Percentiles rank a stretch among this genome's conserved stretches.
Evolutionary conservation across 2,888 invertebrate species (phyloP).

Genomic region (Macaria liturata): DNA sequence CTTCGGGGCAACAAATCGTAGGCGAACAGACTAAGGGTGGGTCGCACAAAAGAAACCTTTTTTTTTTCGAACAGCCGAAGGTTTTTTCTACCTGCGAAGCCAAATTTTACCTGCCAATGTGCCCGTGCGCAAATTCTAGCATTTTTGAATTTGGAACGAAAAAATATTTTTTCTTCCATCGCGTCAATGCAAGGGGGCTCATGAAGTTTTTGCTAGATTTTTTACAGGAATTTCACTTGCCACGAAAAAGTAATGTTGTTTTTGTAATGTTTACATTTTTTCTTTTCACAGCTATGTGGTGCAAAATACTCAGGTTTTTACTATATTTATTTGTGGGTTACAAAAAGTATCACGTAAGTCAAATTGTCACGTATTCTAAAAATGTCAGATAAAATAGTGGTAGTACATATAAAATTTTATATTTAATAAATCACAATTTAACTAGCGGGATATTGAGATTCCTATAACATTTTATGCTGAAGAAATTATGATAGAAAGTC

Average conservation of each 20-base stretch:
- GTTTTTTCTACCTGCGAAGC: slow-evolving; percentile 82
- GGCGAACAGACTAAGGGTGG: slow-evolving; percentile 71
- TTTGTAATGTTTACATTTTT: slow-evolving; percentile 65
- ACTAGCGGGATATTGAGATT: no score
- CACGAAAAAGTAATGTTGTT: slow-evolving; percentile 55
- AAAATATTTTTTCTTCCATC: slow-evolving; percentile 49
- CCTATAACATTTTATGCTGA: no score
- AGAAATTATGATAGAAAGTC: no score
- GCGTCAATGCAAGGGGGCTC: slow-evolving; percentile 55
- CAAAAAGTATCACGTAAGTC: no score
- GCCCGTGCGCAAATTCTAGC: slow-evolving; percentile 72
- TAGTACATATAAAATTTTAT: no score
- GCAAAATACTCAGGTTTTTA: slow-evolving; percentile 4
- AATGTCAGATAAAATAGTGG: no score
- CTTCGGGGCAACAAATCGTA: slow-evolving; percentile 60
- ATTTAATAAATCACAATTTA: no score
- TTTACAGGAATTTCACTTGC: slow-evolving; percentile 75
- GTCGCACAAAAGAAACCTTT: slow-evolving; percentile 76
- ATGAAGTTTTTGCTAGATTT: slow-evolving; percentile 61
- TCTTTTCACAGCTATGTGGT: slow-evolving; percentile 30
- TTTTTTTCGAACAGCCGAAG: slow-evolving; percentile 65
- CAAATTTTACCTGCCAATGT: slow-evolving; percentile 67
- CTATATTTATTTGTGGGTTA: no score
- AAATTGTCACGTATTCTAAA: no score
- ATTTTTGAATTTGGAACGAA: slow-evolving; percentile 58